phyloP scores from a whole-genome alignment of 2,888 invertebrate species.

The Apamea epomidion region DNA sequence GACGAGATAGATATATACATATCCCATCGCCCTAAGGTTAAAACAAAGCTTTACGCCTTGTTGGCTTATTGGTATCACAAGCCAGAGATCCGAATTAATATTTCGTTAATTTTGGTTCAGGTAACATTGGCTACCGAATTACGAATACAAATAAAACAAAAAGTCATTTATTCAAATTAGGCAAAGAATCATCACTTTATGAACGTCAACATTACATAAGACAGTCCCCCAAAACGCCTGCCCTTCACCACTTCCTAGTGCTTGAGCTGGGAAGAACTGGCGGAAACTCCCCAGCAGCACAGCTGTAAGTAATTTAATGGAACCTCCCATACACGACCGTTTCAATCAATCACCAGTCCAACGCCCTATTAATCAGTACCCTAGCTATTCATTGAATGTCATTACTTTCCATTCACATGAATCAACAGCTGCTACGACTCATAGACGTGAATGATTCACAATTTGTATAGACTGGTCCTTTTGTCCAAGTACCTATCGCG shows the following conservation, averaged over 20 bases:
- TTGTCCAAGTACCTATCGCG: slow-evolving; percentile 26
- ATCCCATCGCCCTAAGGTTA: neutral
- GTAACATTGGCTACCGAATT: too few relatives aligned
- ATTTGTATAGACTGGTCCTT: slow-evolving; percentile 19
- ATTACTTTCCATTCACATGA: neutral
- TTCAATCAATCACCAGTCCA: neutral
- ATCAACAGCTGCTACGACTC: neutral
- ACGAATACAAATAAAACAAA: neutral
- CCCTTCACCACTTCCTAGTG: too few relatives aligned
- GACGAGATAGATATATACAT: neutral
- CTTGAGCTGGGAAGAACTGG: too few relatives aligned
- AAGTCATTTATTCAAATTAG: neutral
- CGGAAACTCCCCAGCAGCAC: too few relatives aligned
- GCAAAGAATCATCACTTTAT: neutral
- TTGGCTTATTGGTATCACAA: neutral
- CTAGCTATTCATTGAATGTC: neutral
- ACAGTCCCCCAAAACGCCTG: too few relatives aligned
- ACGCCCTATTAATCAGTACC: neutral
- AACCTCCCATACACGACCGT: too few relatives aligned
- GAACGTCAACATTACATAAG: neutral
- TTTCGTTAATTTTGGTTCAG: neutral
- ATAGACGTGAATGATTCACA: neutral
- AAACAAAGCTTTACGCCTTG: neutral
- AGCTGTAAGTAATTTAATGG: too few relatives aligned
- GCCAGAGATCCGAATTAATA: neutral